Base-by-base conservation (phyloP, 2,113 vertebrate genomes). In the Semnornis frantzii region DNA sequence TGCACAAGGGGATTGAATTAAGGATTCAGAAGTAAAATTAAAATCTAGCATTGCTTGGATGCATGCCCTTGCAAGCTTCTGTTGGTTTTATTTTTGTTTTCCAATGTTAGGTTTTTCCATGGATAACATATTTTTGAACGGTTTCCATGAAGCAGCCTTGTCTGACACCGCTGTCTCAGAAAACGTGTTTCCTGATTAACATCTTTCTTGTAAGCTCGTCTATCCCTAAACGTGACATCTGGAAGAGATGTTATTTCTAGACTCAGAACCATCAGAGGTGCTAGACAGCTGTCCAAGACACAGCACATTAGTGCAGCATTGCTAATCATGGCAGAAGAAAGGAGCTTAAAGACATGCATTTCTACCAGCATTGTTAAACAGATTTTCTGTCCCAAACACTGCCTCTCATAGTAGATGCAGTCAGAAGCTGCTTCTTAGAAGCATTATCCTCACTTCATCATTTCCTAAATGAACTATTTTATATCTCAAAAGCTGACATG, bases 211-310 rank as follows among this genome's bases (percentile, higher is more conserved):
- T 64, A 85, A 96, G 7, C 48, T 77, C 64, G 48, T 89, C 87
- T 83, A 44, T 92, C 52, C 46, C 50, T 59, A 91, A 91, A 87
- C 10, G 72, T 75, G 72, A 85, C 87, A 83, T 85, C 72, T 92
- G 87, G 77, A 88, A 84, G 77, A 76, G 59, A 74, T n/a, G 68
- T 68, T 81, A 44, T 91, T 83, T 81, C 82, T 65, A 83, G 62
- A 73, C 31, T 85, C 50, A 69, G 63, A 86, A 75, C 54, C 54
- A 89, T 93, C 77, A 91, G 66, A 94, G 62, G 79, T 72, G 63
- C 54, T 50, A 84, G 79, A 88, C 87, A 92, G 93, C 90, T 96
- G 85, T 80, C 92, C 69, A 82, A 92, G 80, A 94, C 59, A 55
- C 18, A 89, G 10, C 63, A 86, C 66, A 89, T 95, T 88, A 93